Base-by-base conservation (phyloP, 2,797 vertebrate species). In the Benthosema pterotum region DNA sequence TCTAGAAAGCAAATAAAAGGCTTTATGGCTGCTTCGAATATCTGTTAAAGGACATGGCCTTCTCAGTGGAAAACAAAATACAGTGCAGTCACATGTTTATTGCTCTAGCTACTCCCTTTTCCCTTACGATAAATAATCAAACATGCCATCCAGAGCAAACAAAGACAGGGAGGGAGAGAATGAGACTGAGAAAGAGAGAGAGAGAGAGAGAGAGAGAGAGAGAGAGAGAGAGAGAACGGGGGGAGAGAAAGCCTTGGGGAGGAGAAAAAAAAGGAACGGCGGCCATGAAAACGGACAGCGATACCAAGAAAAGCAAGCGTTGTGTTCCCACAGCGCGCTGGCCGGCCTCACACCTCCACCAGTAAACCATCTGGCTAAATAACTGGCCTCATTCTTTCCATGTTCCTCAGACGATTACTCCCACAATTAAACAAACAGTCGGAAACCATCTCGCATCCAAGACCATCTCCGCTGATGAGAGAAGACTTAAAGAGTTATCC, bases 101-200 rank as follows among this genome's bases (percentile, higher is more conserved):
- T 95, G 94, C 93, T 93, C 90, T 90, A 93, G 93, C 94, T 93
- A 94, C 95, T 96, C 95, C 95, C 94, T 96, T 94, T 88, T 91
- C 93, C 94, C 93, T 94, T 94, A 94, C 93, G 93, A 97, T 95
- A 97, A 97, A 97, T 98, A 97, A 98, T 96, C 94, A 96, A 95
- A 96, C 94, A 92, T 94, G 94, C 93, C 93, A 94, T 96, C 95
- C 95, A 98, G 95, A 96, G 94, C 94, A 96, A 97, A 97, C 95
- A 97, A 94, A 95, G 92, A 32, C 28, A 32, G 28, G 28, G 28
- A 32, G 28, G 28, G 28, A 32, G 28, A 32, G 28, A 32, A 32
- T 32, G 28, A 32, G 28, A 32, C 28, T 86, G 86, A 91, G 85
- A 77, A 88, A 93, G 92, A 93, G 93, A 90, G 87, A 89, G 50